Base-by-base conservation (phyloP, 2,888 invertebrate species). In the Calliphora vomitoria region DNA sequence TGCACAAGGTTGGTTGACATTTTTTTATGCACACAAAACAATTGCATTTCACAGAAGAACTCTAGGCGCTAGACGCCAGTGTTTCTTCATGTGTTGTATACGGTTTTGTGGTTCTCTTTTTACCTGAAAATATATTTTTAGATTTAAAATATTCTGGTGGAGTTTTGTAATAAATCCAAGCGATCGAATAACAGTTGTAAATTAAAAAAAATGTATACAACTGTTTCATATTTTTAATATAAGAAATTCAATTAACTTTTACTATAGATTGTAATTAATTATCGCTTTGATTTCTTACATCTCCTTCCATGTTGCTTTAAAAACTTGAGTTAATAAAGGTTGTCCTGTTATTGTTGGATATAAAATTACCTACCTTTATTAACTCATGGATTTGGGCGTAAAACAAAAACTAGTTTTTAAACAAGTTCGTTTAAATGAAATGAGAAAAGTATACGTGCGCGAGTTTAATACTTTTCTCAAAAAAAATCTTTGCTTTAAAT, bases 1-100 rank as follows among this genome's bases (percentile, higher is more conserved):
- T 91, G 94, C 94, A 91, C 94, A 94, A 94, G 94, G 94, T 94
- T 93, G 93, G 94, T 94, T 86, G 82, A 85, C 69, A 87, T 79
- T 85, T 79, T 66, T 80, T 85, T 66, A 66, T 71, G 31, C 60
- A 58, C 75, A 71, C 82, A 79, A 71, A 82, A 58, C 60, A 41
- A 55, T 50, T 64, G n/a, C 38, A 41, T 76, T 74, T 53, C n/a
- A 55, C 25, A 35, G 50, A 50, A 62, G 74, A 80, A 71, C 35
- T 81, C 85, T 85, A 85, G 85, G 85, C 87, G 87, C 87, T 75
- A 71, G 87, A 58, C 87, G 87, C 87, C 87, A 87, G 85, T 79
- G 66, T 66, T 20, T 71, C 55, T 55, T 64, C 58, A 25, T 62
- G 15, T 41, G 58, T 38, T 71, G 47, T 71, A 18, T 15, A 41